Evolutionary conservation across 2,113 vertebrate species (phyloP).

Genomic region (Alosa alosa): DNA sequence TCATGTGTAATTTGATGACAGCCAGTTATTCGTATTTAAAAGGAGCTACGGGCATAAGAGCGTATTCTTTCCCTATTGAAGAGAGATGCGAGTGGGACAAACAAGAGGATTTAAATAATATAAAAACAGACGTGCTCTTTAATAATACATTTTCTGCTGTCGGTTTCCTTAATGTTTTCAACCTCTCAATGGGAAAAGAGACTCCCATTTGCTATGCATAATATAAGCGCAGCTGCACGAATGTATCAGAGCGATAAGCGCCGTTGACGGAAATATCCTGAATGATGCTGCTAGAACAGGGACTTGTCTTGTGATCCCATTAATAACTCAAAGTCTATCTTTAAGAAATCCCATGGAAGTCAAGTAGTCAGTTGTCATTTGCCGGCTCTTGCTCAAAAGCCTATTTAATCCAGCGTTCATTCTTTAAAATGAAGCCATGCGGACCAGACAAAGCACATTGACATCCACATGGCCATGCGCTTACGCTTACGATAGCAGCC

Average conservation of each 20-base stretch:
- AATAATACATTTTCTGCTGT: conserved; percentile 63
- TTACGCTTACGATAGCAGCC: conserved; percentile 23
- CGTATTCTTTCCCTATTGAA: neutral
- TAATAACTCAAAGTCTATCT: conserved; percentile 18
- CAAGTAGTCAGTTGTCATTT: conserved; percentile 21
- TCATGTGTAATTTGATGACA: conserved; percentile 9
- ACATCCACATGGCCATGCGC: conserved; percentile 40
- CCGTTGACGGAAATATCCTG: conserved; percentile 11
- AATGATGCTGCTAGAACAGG: conserved; percentile 11
- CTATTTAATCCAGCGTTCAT: conserved; percentile 11
- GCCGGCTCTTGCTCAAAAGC: conserved; percentile 7
- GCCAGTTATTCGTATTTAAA: conserved; percentile 2
- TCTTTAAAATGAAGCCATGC: conserved; percentile 34
- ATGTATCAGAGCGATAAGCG: conserved; percentile 20
- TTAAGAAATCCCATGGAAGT: conserved; percentile 11
- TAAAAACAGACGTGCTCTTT: conserved; percentile 50
- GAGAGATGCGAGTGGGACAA: neutral
- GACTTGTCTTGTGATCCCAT: conserved; percentile 11
- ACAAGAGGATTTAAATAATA: conserved; percentile 12
- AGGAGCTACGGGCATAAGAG: neutral
- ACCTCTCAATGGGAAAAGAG: conserved; percentile 10
- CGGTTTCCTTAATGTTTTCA: conserved; percentile 53
- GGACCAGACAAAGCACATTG: conserved; percentile 45
- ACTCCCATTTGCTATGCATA: conserved; percentile 30
- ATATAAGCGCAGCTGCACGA: conserved; percentile 19